Base-by-base conservation (phyloP, 1,140 invertebrate species). In the Caenorhabditis latens region DNA sequence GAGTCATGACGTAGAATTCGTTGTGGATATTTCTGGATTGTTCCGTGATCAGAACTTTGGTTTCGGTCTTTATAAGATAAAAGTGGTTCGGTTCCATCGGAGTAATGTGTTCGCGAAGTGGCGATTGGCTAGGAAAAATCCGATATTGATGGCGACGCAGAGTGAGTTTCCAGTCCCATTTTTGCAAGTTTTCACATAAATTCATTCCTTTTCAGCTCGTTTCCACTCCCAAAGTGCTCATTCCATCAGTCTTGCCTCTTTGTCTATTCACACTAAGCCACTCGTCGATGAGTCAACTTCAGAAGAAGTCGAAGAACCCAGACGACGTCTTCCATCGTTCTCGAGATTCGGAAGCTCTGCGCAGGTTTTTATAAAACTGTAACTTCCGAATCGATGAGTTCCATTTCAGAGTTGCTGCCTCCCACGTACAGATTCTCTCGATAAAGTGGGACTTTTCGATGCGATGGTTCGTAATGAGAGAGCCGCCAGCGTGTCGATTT, bases 1-100 rank as follows among this genome's bases (percentile, higher is more conserved):
- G 71, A 79, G 71, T 79, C 71, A 79, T 79, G 71, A 79, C 21
- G 71, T 79, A 46, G 71, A 79, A 50, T 79, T 79, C 46, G 71
- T 79, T 21, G 71, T 79, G 71, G 71, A 79, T 53, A 79, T 79
- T 24, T 43, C 32, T 43, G 40, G 40, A 46, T 24, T 79, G 71
- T 79, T 79, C 40, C 71, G 42, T 24, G 71, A 79, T n/a, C 46
- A 50, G 46, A 79, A 79, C 14, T 24, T 50, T 5, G 42, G 46
- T 53, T 11, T 32, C 46, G 71, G 71, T 24, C 19, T 79, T 3
- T 79, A 79, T 16, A 42, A 79, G 46, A 79, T 79, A 24, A 79
- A 79, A 79, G 71, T 79, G 0, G 71, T 79, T n/a, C 13, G 71
- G 16, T 79, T 79, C n/a, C 71, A 79, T 79, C 19, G 71, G 46